phyloP scores from a whole-genome alignment of 2,113 vertebrate genomes.

The Pluvianellus socialis region DNA sequence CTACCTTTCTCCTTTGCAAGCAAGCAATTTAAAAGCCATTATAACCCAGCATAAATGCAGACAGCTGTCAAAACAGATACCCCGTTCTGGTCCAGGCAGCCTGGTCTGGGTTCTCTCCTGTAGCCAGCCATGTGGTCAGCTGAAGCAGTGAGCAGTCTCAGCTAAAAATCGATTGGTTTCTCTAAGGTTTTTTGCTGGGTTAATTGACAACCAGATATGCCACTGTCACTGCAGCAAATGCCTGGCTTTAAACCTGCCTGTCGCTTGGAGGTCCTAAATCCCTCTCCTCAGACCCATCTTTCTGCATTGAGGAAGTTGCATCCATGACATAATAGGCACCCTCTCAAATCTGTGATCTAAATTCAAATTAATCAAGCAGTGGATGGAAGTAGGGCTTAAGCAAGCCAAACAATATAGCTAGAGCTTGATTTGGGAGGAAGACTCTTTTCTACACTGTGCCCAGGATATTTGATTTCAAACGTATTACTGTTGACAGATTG shows the following conservation, averaged over 20 bases:
- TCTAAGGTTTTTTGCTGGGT: not conserved
- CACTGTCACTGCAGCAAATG: not conserved
- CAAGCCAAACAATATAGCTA: not conserved
- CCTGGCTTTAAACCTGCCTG: not conserved
- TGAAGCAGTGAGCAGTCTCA: not conserved
- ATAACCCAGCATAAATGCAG: not conserved
- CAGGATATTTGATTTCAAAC: not conserved
- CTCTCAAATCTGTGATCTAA: not conserved
- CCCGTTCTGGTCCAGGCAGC: not conserved
- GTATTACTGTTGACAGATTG: not conserved
- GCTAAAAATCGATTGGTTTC: not conserved
- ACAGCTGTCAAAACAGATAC: not conserved
- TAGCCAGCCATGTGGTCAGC: not conserved
- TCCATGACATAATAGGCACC: not conserved
- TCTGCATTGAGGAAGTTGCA: not conserved
- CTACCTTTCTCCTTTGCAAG: not conserved
- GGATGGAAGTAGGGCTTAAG: not conserved
- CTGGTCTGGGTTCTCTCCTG: not conserved
- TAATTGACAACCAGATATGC: not conserved
- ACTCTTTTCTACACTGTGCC: not conserved
- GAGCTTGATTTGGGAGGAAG: not conserved
- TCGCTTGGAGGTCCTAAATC: not conserved
- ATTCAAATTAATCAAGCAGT: not conserved
- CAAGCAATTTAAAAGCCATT: not conserved
- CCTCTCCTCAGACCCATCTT: not conserved